Evolutionary conservation across 1,140 invertebrate genomes (phyloP).

Genomic region (Eubasilissa regina): DNA sequence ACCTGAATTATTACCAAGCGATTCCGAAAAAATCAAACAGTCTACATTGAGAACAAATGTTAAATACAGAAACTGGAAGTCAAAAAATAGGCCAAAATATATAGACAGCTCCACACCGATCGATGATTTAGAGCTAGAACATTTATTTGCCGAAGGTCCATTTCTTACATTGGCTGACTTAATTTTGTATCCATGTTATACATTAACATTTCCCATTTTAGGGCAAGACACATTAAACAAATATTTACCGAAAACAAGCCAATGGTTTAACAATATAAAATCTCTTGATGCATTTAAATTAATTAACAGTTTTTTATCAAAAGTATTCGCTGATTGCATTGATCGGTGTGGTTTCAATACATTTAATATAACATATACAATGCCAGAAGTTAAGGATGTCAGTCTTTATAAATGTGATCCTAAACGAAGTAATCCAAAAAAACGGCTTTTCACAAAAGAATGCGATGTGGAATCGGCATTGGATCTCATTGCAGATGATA

Average conservation of each 20-base stretch:
- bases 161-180: constrained; percentile 89
- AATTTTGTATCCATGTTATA: constrained; percentile 82
- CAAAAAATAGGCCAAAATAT: constrained; percentile 63
- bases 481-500: constrained; percentile 62
- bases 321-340: constrained; percentile 12
- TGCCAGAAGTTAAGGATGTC: constrained; percentile 70
- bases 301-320: constrained; percentile 61
- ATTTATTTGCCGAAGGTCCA: constrained; percentile 88
- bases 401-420: constrained; percentile 88
- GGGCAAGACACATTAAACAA: constrained; percentile 68
- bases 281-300: constrained; percentile 63
- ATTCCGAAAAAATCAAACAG: constrained; percentile 3
- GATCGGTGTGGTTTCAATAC: neutral
- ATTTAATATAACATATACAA: constrained; percentile 15
- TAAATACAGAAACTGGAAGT: constrained; percentile 71
- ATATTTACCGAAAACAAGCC: constrained; percentile 77
- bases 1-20: neutral
- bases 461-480: constrained; percentile 81
- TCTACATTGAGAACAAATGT: constrained; percentile 57
- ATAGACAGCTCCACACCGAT: constrained; percentile 69
- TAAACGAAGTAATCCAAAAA: constrained; percentile 81
- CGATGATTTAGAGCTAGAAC: constrained; percentile 74
- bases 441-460: constrained; percentile 83
- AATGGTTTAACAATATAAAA: constrained; percentile 77
- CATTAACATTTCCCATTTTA: constrained; percentile 76